Evolutionary conservation across 2,113 vertebrate species (phyloP).

Genomic region (Neolamprologus toae): DNA sequence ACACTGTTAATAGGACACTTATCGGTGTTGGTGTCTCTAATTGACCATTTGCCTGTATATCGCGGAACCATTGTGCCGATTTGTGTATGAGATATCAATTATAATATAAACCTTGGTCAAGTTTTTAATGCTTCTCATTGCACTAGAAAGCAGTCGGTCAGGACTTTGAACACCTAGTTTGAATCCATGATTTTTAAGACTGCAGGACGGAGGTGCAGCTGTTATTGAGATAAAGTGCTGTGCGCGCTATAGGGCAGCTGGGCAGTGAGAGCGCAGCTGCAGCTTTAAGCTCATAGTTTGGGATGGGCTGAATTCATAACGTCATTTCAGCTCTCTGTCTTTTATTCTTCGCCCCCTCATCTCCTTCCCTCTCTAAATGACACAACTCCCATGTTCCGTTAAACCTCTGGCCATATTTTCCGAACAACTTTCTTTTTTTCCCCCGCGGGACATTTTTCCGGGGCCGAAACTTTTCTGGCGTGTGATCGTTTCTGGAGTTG

Average conservation of each 20-base stretch:
- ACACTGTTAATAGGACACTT: neutral
- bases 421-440: conserved; percentile 13
- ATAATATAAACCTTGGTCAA: neutral
- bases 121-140: neutral
- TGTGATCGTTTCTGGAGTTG: conserved; percentile 45
- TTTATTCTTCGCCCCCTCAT: conserved; percentile 61
- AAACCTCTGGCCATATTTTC: conserved; percentile 42
- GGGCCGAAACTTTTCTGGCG: conserved; percentile 33
- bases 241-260: neutral
- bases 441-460: conserved; percentile 9
- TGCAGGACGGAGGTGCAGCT: neutral
- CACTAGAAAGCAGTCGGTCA: neutral
- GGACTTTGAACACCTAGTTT: neutral
- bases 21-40: neutral
- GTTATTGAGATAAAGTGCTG: neutral
- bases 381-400: conserved; percentile 53
- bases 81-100: neutral
- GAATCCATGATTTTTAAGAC: neutral
- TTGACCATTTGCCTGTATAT: neutral
- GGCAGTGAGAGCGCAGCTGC: conserved; percentile 40
- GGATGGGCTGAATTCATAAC: conserved; percentile 77
- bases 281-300: conserved; percentile 75
- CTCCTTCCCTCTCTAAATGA: conserved; percentile 43
- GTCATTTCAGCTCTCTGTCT: conserved; percentile 71
- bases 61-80: neutral